phyloP scores from a whole-genome alignment of 2,797 vertebrate genomes.

The Pteronotus mesoamericanus region DNA sequence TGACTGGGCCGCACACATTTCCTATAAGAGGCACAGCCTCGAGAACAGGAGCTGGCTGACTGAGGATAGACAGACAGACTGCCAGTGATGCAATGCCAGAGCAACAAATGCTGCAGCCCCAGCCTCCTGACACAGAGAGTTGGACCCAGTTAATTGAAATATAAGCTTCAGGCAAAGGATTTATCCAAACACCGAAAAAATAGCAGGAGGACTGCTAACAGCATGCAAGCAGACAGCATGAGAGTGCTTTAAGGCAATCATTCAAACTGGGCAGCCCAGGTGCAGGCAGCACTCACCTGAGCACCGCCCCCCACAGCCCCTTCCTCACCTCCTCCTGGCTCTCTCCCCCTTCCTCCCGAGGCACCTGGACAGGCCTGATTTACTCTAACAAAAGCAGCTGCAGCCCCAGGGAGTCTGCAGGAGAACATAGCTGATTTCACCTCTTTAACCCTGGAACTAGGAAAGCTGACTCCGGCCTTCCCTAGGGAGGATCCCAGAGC shows the following conservation, averaged over 20 bases:
- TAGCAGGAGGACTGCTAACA: neutral
- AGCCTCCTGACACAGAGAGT: constrained; percentile 18
- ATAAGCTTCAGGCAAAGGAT: constrained; percentile 39
- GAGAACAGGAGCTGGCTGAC: neutral
- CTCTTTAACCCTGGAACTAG: constrained; percentile 59
- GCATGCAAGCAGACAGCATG: neutral
- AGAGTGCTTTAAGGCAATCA: neutral
- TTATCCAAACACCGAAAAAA: constrained; percentile 59
- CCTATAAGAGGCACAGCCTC: neutral
- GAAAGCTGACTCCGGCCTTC: constrained; percentile 54
- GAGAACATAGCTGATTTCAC: constrained; percentile 58
- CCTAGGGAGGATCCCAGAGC: constrained; percentile 56
- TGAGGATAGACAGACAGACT: neutral
- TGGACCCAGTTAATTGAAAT: constrained; percentile 68
- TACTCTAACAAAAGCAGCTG: constrained; percentile 60
- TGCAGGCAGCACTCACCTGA: neutral
- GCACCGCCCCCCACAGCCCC: neutral
- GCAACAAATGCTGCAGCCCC: neutral
- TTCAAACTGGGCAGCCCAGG: neutral
- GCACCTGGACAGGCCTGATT: constrained; percentile 35
- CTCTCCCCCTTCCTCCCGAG: neutral
- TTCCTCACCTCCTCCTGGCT: neutral
- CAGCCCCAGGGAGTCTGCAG: neutral
- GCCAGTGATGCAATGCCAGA: neutral
- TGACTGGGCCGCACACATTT: neutral